phyloP scores from a whole-genome alignment of 2,113 vertebrate species.

The Erythrolamprus reginae region DNA sequence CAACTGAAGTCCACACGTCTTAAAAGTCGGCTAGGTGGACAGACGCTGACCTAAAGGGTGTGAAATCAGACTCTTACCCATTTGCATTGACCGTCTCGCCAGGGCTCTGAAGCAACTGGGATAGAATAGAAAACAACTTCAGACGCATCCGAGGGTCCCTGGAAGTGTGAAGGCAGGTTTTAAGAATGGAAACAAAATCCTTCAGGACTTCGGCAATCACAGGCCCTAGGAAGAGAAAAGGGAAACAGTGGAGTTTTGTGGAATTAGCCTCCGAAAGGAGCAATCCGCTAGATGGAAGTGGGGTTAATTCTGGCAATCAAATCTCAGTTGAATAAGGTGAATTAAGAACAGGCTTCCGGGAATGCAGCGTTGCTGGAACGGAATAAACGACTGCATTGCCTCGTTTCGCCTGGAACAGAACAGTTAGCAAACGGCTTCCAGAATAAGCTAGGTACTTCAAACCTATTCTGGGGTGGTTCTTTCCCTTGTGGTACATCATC shows the following conservation, averaged over 20 bases:
- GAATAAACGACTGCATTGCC: not conserved
- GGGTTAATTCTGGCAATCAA: not conserved
- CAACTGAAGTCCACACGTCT: not conserved
- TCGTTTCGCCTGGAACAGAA: not conserved
- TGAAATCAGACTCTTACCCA: slow-evolving; percentile 73
- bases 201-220: slow-evolving; percentile 82
- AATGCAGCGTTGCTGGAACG: not conserved
- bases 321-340: not conserved
- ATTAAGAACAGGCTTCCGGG: too few species aligned
- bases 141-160: slow-evolving; percentile 86
- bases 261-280: not conserved
- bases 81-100: slow-evolving; percentile 80
- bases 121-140: slow-evolving; percentile 81
- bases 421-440: not conserved
- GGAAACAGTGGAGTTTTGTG: not conserved
- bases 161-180: slow-evolving; percentile 75
- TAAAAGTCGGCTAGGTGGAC: not conserved
- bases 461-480: not conserved
- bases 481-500: not conserved
- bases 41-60: not conserved
- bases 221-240: slow-evolving; percentile 73
- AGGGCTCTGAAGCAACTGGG: slow-evolving; percentile 77
- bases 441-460: not conserved
- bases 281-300: not conserved
- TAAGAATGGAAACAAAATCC: slow-evolving; percentile 74